Evolutionary conservation across 2,797 vertebrate genomes (phyloP).

Genomic region (Sebastiscus tertius): DNA sequence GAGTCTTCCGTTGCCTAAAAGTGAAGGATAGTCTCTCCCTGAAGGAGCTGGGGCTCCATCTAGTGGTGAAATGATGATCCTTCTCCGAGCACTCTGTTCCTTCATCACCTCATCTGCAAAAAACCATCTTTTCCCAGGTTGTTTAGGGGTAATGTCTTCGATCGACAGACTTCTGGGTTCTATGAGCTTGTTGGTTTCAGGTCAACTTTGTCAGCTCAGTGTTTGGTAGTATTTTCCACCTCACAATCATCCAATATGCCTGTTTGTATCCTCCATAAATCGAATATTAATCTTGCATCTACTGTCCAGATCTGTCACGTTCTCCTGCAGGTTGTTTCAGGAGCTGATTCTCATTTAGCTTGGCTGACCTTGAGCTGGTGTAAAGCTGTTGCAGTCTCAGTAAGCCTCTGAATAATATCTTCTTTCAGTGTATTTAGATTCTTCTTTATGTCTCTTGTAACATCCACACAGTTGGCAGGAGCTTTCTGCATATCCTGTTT

Average conservation of each 20-base stretch:
- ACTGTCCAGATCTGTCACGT: not conserved
- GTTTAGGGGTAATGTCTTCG: not conserved
- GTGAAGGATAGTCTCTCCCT: no score
- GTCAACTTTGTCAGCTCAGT: not conserved
- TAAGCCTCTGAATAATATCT: no score
- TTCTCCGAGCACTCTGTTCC: not conserved
- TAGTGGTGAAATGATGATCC: slow-evolving; percentile 4
- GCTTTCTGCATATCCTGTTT: no score
- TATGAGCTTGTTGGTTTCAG: not conserved
- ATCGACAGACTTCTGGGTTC: not conserved
- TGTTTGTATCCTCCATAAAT: not conserved
- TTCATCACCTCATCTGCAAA: not conserved
- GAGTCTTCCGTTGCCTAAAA: not conserved
- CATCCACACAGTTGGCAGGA: no score
- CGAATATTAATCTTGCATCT: not conserved
- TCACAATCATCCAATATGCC: not conserved
- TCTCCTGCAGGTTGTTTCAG: not conserved
- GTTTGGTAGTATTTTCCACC: not conserved
- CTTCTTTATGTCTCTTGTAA: not conserved
- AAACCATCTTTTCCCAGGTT: not conserved
- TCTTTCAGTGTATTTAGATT: not conserved
- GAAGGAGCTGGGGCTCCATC: slow-evolving; percentile 23
- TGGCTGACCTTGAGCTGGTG: no score
- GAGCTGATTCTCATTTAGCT: not conserved
- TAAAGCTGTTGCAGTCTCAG: not conserved